Base-by-base conservation (phyloP, 1,140 invertebrate genomes). In the Drosophila nigromelanica region DNA sequence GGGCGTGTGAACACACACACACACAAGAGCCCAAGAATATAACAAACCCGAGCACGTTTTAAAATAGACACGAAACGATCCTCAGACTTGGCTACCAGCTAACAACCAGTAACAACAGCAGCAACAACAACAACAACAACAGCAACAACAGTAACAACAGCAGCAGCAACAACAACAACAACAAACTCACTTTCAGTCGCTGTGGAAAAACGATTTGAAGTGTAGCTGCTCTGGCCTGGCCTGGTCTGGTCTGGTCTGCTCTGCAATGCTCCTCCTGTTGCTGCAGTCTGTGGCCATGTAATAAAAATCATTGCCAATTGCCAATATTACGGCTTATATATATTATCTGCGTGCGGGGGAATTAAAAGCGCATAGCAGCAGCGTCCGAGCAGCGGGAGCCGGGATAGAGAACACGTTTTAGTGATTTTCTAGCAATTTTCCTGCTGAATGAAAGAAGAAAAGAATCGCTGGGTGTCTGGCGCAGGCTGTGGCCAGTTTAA, bases 341-440 rank as follows among this genome's bases (percentile, higher is more conserved):
- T 86, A 87, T 86, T 87, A 87, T 54, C 85, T 83, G 85, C 77
- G 75, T 77, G 74, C 70, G 55, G 69, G 76, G 61, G 56, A 77
- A 77, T 77, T 77, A 77, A 77, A 77, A 69, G 75, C 64, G 70
- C 66, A 54, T 54, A 42, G 43, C 71, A 62, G 62, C 52, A 59
- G 33, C 33, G 33, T 35, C 33, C 33, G 33, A 35, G 45, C 37
- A 51, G 54, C 50, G 48, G 47, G 39, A 50, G 64, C 60, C 56
- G 45, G 48, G 51, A 42, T 54, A 47, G 48, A 73, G 75, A 86
- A 89, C 89, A 90, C 89, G 89, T 90, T 90, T 90, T 86, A 76
- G 89, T 82, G 83, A 90, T 90, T 90, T 90, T 90, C 83, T 78
- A 89, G 83, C 83, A 90, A 90, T 90, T 90, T 89, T 89, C 86